Evolutionary conservation across 2,888 invertebrate genomes (phyloP), one percentile per base, ranked within the genome.

Genomic region (Epicampocera succincta): DNA sequence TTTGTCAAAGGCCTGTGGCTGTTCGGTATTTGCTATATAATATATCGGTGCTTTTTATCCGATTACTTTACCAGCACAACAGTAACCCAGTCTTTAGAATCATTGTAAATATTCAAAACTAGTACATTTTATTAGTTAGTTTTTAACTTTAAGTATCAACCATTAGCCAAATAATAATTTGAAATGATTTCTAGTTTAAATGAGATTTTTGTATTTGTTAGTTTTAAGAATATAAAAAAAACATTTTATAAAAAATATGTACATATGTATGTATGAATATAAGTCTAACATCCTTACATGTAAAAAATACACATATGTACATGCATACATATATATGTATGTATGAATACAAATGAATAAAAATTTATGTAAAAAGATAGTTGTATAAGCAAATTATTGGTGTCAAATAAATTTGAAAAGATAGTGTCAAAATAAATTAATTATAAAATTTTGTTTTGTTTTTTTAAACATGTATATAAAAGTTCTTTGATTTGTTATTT

Each of bases 1-100:
- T 88, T 96, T 3, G 93, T 94, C 54, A 94, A 95, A 86, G 92
- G 93, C 0, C 87, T 96, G 17, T 94, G 96, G 91, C 92, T 94
- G 88, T 92, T 92, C 2, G 91, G 94, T 4, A 86, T 96, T n/a
- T 86, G 94, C 11, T 95, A 91, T 72, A 82, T 88, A 66, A 58
- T 90, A 17, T 89, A 90, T 71, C 87, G 82, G 65, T 87, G 85
- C 68, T 86, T 90, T 65, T 85, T 89, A 42, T 83, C 87, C 17
- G 85, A 84, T 60, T 84, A 77, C 9, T 80, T 85, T 54, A 83
- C 17, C n/a, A 74, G 17, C 15, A 68, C 73, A 66, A 81, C 85
- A 6, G 19, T 83, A 21, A 71, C 80, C 13, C 71, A 83, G 52
- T 73, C 84, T 17, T 38, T 85, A 72, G 80, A 84, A 60, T 48